Base-by-base conservation (phyloP, 1,140 invertebrate species). In the Branchinecta lynchi region DNA sequence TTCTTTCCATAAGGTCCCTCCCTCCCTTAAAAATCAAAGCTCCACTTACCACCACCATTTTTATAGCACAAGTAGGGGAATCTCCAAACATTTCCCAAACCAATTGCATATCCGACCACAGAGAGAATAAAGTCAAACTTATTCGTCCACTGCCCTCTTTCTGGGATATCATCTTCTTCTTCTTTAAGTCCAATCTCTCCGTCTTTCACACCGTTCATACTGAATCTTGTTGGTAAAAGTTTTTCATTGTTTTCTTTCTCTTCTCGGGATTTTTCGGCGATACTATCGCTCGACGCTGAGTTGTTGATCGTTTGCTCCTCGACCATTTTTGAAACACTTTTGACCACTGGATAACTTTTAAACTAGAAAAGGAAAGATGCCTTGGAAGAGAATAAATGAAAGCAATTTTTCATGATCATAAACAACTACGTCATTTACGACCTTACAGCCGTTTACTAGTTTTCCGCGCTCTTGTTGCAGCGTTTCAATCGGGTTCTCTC, bases 71-170 rank as follows among this genome's bases (percentile, higher is more conserved):
- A 68, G 45, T 71, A 71, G 17, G 71, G 71, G 66, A 71, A 83
- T 45, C 82, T 72, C 82, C 82, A 83, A 43, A 83, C 78, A 71
- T 83, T 83, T 20, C 82, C 82, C 15, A 83, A 75, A 2, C 82
- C 82, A 12, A 83, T 79, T 32, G 81, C 80, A 70, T 81, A 82
- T 12, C 81, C 79, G 10, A 82, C 73, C 70, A 78, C 76, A 7
- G 81, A 81, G 0, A 83, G 74, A 21, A 83, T 70, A 74, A 83
- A 83, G 72, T 83, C 82, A 44, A 81, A 76, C 67, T 81, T 78
- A 32, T 76, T 78, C 0, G 76, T 75, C 82, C 82, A 83, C 72
- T 81, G 80, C 3, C 81, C 81, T 21, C 82, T 44, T 15, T 66
- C 68, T 3, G 71, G 71, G 44, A 71, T n/a, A 66, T 71, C 45